Conservation (phyloP, 2,113 vertebrate genomes). For the Lophura nycthemera region DNA sequence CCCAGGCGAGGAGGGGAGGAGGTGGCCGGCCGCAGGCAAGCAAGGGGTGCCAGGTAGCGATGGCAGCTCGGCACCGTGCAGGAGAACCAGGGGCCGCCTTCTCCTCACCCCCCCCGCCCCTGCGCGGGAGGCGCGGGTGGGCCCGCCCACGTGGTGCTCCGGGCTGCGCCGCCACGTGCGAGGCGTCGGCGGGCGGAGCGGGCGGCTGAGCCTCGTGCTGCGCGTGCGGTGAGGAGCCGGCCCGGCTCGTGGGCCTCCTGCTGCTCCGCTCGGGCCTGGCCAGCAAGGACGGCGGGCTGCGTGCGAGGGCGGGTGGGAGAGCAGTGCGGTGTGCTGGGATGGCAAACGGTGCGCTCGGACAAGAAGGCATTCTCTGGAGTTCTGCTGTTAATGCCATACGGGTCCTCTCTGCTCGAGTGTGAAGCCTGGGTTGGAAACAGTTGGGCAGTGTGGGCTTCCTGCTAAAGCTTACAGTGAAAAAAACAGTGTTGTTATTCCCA, state of each 20-base stretch:
- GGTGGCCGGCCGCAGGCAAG: fast-evolving
- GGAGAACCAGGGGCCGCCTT: fast-evolving
- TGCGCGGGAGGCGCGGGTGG: neutral
- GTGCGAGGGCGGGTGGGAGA: too few species aligned
- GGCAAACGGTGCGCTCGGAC: fast-evolving
- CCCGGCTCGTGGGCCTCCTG: too few species aligned
- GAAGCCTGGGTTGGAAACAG: fast-evolving
- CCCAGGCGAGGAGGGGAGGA: neutral
- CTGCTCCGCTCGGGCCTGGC: too few species aligned
- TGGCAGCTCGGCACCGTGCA: neutral
- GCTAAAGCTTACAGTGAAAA: neutral
- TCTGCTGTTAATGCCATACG: fast-evolving
- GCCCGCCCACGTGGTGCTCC: neutral
- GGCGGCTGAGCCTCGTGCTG: too few species aligned
- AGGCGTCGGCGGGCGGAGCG: neutral
- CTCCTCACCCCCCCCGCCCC: too few species aligned
- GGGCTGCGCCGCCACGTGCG: neutral
- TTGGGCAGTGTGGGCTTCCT: neutral
- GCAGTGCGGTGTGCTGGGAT: fast-evolving
- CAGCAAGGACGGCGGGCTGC: too few species aligned
- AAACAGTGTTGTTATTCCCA: too few species aligned
- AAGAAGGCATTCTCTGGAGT: too few species aligned
- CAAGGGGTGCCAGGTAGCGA: too few species aligned
- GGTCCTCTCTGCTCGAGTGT: neutral
- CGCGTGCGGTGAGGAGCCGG: too few species aligned